Base-by-base conservation (phyloP, 1,140 invertebrate genomes). In the Drosophila bocqueti region DNA sequence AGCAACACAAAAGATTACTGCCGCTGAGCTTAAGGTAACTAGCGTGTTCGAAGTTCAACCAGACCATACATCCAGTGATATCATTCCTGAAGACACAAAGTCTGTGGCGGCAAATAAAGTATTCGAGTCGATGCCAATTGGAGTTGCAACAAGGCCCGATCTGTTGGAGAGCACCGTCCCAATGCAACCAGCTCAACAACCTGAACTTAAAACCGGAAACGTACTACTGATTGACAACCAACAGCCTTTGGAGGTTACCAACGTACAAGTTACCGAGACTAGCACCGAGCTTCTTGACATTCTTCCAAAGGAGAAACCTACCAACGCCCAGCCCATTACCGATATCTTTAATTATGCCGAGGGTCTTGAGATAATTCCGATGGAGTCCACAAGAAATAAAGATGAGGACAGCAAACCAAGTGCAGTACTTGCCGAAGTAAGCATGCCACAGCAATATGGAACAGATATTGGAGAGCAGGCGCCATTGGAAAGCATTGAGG, bases 241-340 rank as follows among this genome's bases (percentile, higher is more conserved):
- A 29, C 71, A 64, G 10, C 58, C 87, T 4, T 31, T 92, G 18
- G 81, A 85, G n/a, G 59, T 89, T 31, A 83, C 49, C 8, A 66
- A 80, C 58, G 74, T 92, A 15, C 76, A 91, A 18, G 16, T 67
- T 9, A 74, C 49, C 6, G 91, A 92, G 18, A 61, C 47, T 26
- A 87, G 71, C n/a, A 42, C 54, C 6, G 65, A 66, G 11, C 47
- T 85, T 0, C 36, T 15, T 16, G 57, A 74, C 15, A 38, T 24
- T 9, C 15, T 21, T 5, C 40, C 38, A 2, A 63, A 54, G 10
- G 40, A 57, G 0, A 18, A 26, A 8, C 11, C 24, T 8, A 18
- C 6, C 4, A 62, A 42, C 3, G 82, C 85, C 8, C 54, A 77
- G 10, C 11, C 59, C 9, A 34, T 55, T 18, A 60, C 72, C 3